Evolutionary conservation across 2,797 vertebrate genomes (phyloP).

Genomic region (Malacoraja senta): DNA sequence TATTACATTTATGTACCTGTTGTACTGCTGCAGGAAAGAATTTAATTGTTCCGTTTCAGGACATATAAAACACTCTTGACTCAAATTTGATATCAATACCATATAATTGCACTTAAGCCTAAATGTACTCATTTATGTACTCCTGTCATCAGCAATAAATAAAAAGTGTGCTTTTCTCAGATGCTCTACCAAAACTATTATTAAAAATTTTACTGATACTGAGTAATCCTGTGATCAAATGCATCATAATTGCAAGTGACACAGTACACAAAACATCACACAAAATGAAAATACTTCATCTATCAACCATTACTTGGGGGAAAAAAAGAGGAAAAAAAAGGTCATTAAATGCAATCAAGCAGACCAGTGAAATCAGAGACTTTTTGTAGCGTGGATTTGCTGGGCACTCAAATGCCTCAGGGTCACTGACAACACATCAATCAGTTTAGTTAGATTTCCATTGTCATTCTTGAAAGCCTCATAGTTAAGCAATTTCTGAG

Average conservation of each 20-base stretch:
- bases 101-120: neutral
- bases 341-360: conserved; percentile 18
- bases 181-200: neutral
- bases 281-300: conserved; percentile 1
- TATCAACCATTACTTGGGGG: neutral
- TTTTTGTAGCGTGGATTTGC: conserved; percentile 4
- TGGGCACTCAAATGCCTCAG: conserved; percentile 6
- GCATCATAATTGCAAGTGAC: neutral
- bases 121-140: neutral
- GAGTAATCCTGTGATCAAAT: conserved; percentile 11
- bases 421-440: conserved; percentile 7
- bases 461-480: conserved; percentile 3
- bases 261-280: neutral
- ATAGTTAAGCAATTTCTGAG: conserved; percentile 6
- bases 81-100: too few relatives aligned
- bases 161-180: neutral
- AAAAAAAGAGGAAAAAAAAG: neutral
- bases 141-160: neutral
- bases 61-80: too few relatives aligned
- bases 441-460: neutral
- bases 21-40: too few relatives aligned
- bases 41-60: too few relatives aligned
- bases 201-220: neutral
- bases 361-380: conserved; percentile 2
- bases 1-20: too few relatives aligned